Evolutionary conservation across 2,888 invertebrate genomes (phyloP).

Genomic region (Archips xylosteana): DNA sequence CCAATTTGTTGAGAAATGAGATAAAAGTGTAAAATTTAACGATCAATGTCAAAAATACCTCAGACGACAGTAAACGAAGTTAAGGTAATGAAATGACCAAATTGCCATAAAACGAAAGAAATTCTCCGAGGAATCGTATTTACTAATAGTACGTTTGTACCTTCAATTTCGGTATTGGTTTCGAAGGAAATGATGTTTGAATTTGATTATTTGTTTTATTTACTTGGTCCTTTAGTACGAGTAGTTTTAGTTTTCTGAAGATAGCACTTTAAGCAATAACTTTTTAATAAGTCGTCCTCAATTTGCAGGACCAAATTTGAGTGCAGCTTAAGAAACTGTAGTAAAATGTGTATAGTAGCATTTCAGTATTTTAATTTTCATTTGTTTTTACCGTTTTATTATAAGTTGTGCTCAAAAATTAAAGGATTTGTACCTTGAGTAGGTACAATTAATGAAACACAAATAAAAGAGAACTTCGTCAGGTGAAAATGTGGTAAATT

Average conservation of each 20-base stretch:
- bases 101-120: conserved; percentile 17
- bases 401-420: too few species aligned
- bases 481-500: too few species aligned
- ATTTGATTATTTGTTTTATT: not conserved
- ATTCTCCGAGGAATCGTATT: conserved; percentile 5
- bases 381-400: not conserved
- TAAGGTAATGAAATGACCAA: conserved; percentile 22
- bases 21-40: conserved; percentile 32
- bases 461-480: too few species aligned
- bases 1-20: conserved; percentile 12
- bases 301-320: not conserved
- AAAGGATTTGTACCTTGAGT: too few species aligned
- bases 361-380: not conserved
- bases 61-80: conserved; percentile 28
- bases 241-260: not conserved
- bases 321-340: not conserved
- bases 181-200: not conserved
- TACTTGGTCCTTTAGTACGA: not conserved
- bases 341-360: too few species aligned
- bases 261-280: not conserved
- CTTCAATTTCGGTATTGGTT: not conserved
- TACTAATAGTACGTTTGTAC: not conserved
- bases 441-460: too few species aligned
- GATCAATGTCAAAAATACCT: conserved; percentile 20
- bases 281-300: not conserved